Evolutionary conservation across 1,140 invertebrate species (phyloP).

Genomic region (Cecropterus lyciades): DNA sequence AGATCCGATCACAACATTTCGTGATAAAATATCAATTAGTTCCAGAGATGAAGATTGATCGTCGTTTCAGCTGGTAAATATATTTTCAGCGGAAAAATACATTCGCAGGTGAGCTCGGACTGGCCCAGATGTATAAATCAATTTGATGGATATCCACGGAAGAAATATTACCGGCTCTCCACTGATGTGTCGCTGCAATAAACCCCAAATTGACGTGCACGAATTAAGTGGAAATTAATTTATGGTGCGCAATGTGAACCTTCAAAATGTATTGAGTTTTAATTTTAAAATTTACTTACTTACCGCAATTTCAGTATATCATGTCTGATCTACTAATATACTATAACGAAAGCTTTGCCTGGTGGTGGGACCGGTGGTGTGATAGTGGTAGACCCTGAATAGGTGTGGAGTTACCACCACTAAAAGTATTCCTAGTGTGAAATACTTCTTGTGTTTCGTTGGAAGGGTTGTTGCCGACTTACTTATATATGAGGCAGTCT

Average conservation of each 20-base stretch:
- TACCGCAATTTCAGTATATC: too few species aligned
- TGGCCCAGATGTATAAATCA: slow-evolving; percentile 25
- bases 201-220: neutral
- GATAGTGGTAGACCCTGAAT: too few species aligned
- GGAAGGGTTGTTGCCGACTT: too few species aligned
- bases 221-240: slow-evolving; percentile 8
- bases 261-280: too few species aligned
- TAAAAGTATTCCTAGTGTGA: too few species aligned
- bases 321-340: too few species aligned
- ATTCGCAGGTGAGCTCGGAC: slow-evolving; percentile 20
- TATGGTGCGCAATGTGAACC: neutral
- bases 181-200: slow-evolving; percentile 2
- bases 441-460: too few species aligned
- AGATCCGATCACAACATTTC: neutral
- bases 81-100: slow-evolving; percentile 29
- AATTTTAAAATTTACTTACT: too few species aligned
- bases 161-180: slow-evolving; percentile 12
- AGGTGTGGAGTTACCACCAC: too few species aligned
- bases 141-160: slow-evolving; percentile 13
- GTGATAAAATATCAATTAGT: slow-evolving; percentile 34
- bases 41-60: slow-evolving; percentile 27
- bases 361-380: too few species aligned
- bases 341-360: too few species aligned
- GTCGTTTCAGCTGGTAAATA: slow-evolving; percentile 15
- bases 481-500: too few species aligned